Base-by-base conservation (phyloP, 2,113 vertebrate species). In the Oryzias javanicus region DNA sequence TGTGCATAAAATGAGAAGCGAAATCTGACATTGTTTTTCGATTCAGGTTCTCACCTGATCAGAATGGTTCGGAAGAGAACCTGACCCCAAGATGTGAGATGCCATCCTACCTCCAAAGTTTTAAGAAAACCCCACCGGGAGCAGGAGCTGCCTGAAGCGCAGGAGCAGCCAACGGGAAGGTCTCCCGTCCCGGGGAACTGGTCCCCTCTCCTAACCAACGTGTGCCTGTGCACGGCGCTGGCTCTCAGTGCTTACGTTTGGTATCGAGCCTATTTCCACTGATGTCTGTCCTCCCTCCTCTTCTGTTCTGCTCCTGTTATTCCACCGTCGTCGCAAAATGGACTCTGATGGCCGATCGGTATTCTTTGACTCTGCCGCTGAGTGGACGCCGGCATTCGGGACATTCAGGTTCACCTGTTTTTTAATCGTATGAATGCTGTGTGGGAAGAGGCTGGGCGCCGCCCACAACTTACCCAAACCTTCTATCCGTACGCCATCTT, bases 261-360 rank as follows among this genome's bases (percentile, higher is more conserved):
- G 81, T 99, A 98, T 89, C 89, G 95, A 91, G 91, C 90, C 55
- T 98, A 88, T 83, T 96, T 95, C 80, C 97, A 98, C 53, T 91
- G 81, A 87, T 78, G 64, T 70, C 57, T 76, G n/a, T 50, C 66
- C 12, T 48, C 24, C 57, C 58, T 35, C 40, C 51, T 64, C 42
- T 49, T 47, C 59, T 29, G 41, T 16, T 44, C 15, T 19, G 8
- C 17, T 50, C 59, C 56, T 56, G 35, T 59, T 45, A 78, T 25
- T 62, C 25, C 64, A 64, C 66, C 47, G 59, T 52, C 80, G 55
- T 20, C 53, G 41, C 48, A 67, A 64, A 55, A 74, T 74, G 76
- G 67, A 80, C 73, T 73, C 4, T 60, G 47, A 63, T 69, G 83
- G 76, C 24, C 72, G 57, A 53, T 65, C 5, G 42, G 67, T 70